Base-by-base conservation (phyloP, 2,113 vertebrate genomes). In the Rhinopomastus cyanomelas region DNA sequence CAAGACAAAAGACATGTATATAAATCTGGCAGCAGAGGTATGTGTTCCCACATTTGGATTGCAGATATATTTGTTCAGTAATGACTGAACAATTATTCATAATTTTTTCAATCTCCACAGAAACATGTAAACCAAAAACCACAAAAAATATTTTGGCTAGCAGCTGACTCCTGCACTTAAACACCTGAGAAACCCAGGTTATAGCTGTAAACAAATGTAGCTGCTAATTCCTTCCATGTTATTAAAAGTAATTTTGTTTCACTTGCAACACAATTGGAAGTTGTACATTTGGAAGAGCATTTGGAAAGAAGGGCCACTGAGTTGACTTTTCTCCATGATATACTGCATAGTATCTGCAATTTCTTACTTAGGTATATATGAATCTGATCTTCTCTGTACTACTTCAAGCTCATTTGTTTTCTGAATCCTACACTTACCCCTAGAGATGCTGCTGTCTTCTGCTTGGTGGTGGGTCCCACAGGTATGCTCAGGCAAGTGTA, bases 1-100 rank as follows among this genome's bases (percentile, higher is more conserved):
- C 64, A 95, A 95, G 90, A 97, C 96, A 94, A 96, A 97, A 96
- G 90, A 65, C 93, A 37, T 57, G 62, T 88, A n/a, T 96, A 95
- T 96, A 96, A 95, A 97, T 96, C 92, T 82, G 42, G 59, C 77
- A 75, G 84, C 59, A 75, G 69, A 79, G 77, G 65, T 93, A 85
- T 96, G 97, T 96, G 96, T 94, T 77, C 87, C 89, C 60, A 78
- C 56, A 83, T 93, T 96, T 34, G 36, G 84, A 85, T 81, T 95
- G 92, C 93, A 93, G 81, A 46, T 90, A 61, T 51, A 95, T 96
- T 92, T 90, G 92, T 96, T 93, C 81, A 91, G 88, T 95, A 93
- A 95, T 23, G 5, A 83, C 68, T 76, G 69, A 94, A 91, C 79
- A 94, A 59, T 87, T 93, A 88, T 82, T 79, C 16, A 75, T 90